Evolutionary conservation across 2,113 vertebrate genomes (phyloP), one percentile per base, ranked within the genome.

Genomic region (Eubucco bourcierii): DNA sequence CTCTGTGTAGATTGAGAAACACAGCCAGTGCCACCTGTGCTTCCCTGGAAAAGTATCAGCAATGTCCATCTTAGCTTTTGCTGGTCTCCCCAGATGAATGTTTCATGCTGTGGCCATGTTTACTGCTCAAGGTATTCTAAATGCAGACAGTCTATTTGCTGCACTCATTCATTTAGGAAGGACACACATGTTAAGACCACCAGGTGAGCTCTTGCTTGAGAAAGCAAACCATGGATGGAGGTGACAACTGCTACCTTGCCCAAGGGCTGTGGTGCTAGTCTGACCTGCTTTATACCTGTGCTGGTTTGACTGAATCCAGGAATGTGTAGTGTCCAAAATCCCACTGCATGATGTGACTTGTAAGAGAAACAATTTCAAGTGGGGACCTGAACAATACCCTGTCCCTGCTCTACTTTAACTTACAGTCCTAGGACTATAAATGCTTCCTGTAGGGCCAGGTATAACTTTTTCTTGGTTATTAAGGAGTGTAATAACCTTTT

Each of bases 221-320:
- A 72, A 67, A 28, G 29, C 0, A 0, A 88, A 31, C 13, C 5
- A 0, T n/a, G 50, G 31, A 3, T 18, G 55, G 50, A 68, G 50
- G 50, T 12, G 8, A 41, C 9, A 33, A 50, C 29, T 1, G 0
- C 44, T 27, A 29, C 23, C 78, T 31, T 74, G 20, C 41, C 25
- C 28, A 8, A 9, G 44, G 61, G 5, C 80, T 78, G 3, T 31
- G 33, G 19, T 55, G 50, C 39, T 88, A 28, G 58, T 56, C 63
- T 37, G 81, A 6, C 31, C 37, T 75, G 41, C 41, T 31, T 53
- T 86, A 67, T 47, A 58, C n/a, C n/a, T n/a, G n/a, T n/a, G n/a
- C n/a, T n/a, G n/a, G n/a, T n/a, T n/a, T n/a, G n/a, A n/a, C n/a
- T n/a, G n/a, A n/a, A n/a, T n/a, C n/a, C n/a, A n/a, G n/a, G n/a